phyloP scores from a whole-genome alignment of 2,113 vertebrate species.

The Zapornia atra region DNA sequence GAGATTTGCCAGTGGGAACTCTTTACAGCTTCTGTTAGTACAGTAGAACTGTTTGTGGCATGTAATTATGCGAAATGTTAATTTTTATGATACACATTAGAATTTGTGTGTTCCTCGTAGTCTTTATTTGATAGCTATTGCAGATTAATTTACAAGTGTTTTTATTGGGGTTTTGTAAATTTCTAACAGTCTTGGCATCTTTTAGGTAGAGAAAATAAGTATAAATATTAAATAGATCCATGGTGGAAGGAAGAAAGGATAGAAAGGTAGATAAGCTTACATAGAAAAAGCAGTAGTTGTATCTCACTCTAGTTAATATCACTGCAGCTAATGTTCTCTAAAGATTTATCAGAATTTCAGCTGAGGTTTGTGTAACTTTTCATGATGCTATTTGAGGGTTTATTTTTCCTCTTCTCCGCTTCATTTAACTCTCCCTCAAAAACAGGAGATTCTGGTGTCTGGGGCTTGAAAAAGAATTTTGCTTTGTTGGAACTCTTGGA shows the following conservation, averaged over 20 bases:
- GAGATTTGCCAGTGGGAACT: neutral
- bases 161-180: neutral
- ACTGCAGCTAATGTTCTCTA: neutral
- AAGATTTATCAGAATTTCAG: neutral
- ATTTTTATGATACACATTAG: neutral
- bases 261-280: neutral
- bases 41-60: neutral
- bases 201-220: neutral
- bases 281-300: neutral
- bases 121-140: neutral
- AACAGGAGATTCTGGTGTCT: slow-evolving; percentile 95
- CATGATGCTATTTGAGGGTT: neutral
- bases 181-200: neutral
- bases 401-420: neutral
- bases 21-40: neutral
- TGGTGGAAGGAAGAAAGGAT: neutral
- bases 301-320: neutral
- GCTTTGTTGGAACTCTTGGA: slow-evolving; percentile 94
- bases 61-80: neutral
- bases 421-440: slow-evolving; percentile 27
- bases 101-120: neutral
- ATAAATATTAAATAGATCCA: neutral
- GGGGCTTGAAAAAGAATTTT: slow-evolving; percentile 99
- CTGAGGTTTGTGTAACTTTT: neutral
- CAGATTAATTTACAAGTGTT: neutral